A percentile compares a stretch with the other conserved stretches of the same genome.
These are phyloP conservation scores for Origma solitaria DNA, from an alignment of 2,113 vertebrate species.

Conservation along the genomic window DNA sequence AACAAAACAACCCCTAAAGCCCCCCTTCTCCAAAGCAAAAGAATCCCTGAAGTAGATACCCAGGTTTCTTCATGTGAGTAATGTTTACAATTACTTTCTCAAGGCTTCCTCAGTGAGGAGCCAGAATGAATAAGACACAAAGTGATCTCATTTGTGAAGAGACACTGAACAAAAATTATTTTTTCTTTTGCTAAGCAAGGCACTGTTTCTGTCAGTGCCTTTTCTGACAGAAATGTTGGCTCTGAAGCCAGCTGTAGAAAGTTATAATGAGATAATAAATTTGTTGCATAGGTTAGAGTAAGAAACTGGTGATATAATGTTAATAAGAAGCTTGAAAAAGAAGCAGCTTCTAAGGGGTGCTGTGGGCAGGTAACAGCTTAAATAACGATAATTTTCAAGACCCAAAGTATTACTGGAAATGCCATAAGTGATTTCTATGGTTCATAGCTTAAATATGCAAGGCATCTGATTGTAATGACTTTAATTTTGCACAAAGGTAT, in stretches of 20 bases:
- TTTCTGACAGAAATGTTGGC: not conserved
- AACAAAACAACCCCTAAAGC: not conserved
- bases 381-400: not conserved
- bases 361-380: not conserved
- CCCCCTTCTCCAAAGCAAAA: not conserved
- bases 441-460: not conserved
- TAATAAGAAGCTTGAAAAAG: not conserved
- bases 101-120: not conserved
- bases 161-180: not conserved
- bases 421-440: accelerated
- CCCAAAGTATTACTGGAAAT: not conserved
- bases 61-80: not conserved
- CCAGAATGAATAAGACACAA: not conserved
- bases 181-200: not conserved
- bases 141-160: not conserved
- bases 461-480: not conserved
- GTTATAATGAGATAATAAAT: not conserved
- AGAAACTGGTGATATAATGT: not conserved
- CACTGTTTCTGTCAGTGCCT: not conserved
- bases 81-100: not conserved
- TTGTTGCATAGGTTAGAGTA: not conserved
- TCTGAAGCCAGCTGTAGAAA: not conserved
- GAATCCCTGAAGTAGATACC: not conserved
- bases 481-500: not conserved
- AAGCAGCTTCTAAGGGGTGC: not conserved